Conservation (phyloP, 2,888 invertebrate species). For the Scaptomyza reducta region DNA sequence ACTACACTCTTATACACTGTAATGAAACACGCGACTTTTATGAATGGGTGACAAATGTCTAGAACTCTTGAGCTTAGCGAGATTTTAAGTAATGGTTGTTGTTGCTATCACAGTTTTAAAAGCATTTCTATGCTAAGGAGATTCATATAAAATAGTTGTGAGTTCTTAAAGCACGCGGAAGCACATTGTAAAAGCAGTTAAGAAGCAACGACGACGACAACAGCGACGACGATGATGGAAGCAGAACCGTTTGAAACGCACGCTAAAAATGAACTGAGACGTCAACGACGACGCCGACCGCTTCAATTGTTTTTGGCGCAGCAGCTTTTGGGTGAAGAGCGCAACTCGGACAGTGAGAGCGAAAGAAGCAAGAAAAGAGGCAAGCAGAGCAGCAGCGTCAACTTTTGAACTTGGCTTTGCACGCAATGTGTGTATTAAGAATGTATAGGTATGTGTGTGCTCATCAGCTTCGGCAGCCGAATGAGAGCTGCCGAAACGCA, state of each 20-base stretch:
- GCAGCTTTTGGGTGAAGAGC: slow-evolving; percentile 55
- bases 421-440: slow-evolving; percentile 29
- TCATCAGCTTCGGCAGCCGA: slow-evolving; percentile 46
- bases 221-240: slow-evolving; percentile 38
- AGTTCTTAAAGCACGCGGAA: slow-evolving; percentile 55
- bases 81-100: slow-evolving; percentile 4
- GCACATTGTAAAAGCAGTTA: slow-evolving; percentile 52
- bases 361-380: slow-evolving; percentile 9
- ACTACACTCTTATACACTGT: slow-evolving; percentile 52
- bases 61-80: slow-evolving; percentile 12
- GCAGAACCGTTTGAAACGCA: slow-evolving; percentile 65
- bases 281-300: slow-evolving; percentile 16
- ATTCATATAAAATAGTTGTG: slow-evolving; percentile 26
- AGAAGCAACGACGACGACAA: slow-evolving; percentile 26
- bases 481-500: slow-evolving; percentile 22
- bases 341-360: slow-evolving; percentile 12
- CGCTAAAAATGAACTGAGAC: slow-evolving; percentile 69
- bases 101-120: slow-evolving; percentile 53
- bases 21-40: slow-evolving; percentile 57
- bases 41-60: slow-evolving; percentile 37
- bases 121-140: slow-evolving; percentile 1
- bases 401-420: slow-evolving; percentile 72
- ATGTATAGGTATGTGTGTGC: slow-evolving; percentile 1
- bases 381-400: slow-evolving; percentile 22
- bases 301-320: slow-evolving; percentile 62